Conservation (phyloP, 2,888 invertebrate genomes). For the Dicycla oo region DNA sequence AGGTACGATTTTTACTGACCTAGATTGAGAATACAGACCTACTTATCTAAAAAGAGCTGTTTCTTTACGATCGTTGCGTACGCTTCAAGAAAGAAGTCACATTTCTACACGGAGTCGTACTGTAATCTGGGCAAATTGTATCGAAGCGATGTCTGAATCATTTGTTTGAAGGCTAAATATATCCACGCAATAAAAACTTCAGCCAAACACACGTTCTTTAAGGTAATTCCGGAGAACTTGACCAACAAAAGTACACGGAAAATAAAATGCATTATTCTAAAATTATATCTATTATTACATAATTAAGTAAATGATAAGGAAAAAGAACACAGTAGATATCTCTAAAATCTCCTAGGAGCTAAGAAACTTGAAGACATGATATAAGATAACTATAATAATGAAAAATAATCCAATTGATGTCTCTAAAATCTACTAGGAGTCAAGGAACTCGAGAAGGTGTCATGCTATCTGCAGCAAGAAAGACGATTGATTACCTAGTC, state of each 20-base stretch:
- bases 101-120: conserved; percentile 13
- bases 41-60: not conserved
- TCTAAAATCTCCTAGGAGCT: not conserved
- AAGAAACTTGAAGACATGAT: not conserved
- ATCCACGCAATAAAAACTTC: not conserved
- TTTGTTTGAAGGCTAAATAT: conserved; percentile 6
- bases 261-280: not conserved
- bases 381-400: not conserved
- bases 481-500: conserved; percentile 68
- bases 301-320: not conserved
- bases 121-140: conserved; percentile 33
- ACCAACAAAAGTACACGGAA: not conserved
- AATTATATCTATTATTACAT: conserved; percentile 5
- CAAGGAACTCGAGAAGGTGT: not conserved
- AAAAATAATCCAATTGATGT: not conserved
- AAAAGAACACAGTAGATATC: not conserved
- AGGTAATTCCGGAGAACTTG: too few relatives aligned
- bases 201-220: not conserved
- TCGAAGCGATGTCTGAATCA: conserved; percentile 24
- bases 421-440: conserved; percentile 6
- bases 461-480: not conserved
- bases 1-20: not conserved
- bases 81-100: not conserved
- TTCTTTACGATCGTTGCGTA: conserved; percentile 1
- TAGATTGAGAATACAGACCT: not conserved